These are phyloP conservation scores for Gouania willdenowi DNA, from an alignment of 2,797 vertebrate genomes.

Conservation along the genomic window DNA sequence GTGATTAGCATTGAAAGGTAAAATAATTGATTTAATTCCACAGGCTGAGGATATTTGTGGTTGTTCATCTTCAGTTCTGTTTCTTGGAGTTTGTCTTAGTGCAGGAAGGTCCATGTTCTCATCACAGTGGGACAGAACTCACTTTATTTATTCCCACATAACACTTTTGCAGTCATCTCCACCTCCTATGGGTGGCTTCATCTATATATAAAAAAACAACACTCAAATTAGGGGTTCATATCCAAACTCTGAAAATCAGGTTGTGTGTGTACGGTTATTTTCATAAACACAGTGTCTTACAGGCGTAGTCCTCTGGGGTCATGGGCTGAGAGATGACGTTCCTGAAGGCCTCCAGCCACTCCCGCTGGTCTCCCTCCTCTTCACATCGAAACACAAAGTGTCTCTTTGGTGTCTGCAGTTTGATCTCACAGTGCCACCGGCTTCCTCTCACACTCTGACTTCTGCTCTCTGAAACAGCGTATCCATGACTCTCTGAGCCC, in stretches of 20 bases:
- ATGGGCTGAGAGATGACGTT: slow-evolving; percentile 77
- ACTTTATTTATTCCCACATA: neutral
- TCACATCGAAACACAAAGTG: slow-evolving; percentile 85
- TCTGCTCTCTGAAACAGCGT: slow-evolving; percentile 69
- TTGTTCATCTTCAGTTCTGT: no score
- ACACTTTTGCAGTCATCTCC: slow-evolving; percentile 34
- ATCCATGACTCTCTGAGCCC: slow-evolving; percentile 75
- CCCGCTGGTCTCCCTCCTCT: slow-evolving; percentile 77
- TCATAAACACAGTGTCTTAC: slow-evolving; percentile 44
- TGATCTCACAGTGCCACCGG: slow-evolving; percentile 76
- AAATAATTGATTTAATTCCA: no score
- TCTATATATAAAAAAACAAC: slow-evolving; percentile 40
- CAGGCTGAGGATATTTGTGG: no score
- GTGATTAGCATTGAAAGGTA: no score
- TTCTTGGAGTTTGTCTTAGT: no score
- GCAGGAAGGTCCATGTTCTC: neutral
- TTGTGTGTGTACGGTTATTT: neutral
- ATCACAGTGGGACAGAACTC: neutral
- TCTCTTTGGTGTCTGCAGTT: slow-evolving; percentile 78
- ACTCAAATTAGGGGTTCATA: no score
- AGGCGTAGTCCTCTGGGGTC: slow-evolving; percentile 65
- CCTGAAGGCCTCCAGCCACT: slow-evolving; percentile 83
- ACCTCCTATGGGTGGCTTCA: slow-evolving; percentile 62
- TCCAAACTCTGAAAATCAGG: no score
- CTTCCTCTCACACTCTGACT: slow-evolving; percentile 59